phyloP scores from a whole-genome alignment of 2,888 invertebrate species.

The Andrena bicolor region DNA sequence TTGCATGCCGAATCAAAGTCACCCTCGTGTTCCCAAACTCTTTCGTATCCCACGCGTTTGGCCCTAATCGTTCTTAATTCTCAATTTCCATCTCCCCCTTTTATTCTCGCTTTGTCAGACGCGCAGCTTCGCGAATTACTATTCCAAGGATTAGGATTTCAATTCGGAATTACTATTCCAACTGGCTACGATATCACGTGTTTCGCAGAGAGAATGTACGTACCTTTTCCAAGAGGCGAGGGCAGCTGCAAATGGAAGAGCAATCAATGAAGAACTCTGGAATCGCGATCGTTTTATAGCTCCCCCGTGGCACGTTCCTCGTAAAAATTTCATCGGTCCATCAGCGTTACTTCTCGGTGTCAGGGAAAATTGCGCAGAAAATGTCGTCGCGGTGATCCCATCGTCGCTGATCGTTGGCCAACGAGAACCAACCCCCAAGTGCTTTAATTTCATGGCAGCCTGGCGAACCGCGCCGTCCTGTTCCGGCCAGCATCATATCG shows the following conservation, averaged over 20 bases:
- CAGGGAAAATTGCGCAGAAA: background rate
- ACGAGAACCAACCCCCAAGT: conserved; percentile 21
- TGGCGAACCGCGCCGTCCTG: background rate
- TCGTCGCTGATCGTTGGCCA: background rate
- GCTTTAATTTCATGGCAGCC: conserved; percentile 38
- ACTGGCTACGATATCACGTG: too few species aligned
- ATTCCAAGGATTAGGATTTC: too few species aligned
- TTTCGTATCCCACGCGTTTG: background rate
- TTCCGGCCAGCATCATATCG: background rate
- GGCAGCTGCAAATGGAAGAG: conserved; percentile 1
- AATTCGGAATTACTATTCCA: too few species aligned
- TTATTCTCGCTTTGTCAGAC: too few species aligned
- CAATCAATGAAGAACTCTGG: conserved; percentile 4
- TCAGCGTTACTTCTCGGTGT: background rate
- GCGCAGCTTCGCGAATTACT: too few species aligned
- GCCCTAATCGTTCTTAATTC: background rate
- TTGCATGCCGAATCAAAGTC: conserved; percentile 14
- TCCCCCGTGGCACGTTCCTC: background rate
- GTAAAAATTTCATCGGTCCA: conserved; percentile 6
- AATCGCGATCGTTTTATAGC: conserved; percentile 2
- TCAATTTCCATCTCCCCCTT: too few species aligned
- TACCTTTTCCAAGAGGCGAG: background rate
- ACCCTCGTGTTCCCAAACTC: background rate
- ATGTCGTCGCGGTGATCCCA: background rate
- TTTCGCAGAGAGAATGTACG: background rate